phyloP scores from a whole-genome alignment of 2,888 invertebrate species.

The Thalpophila matura region DNA sequence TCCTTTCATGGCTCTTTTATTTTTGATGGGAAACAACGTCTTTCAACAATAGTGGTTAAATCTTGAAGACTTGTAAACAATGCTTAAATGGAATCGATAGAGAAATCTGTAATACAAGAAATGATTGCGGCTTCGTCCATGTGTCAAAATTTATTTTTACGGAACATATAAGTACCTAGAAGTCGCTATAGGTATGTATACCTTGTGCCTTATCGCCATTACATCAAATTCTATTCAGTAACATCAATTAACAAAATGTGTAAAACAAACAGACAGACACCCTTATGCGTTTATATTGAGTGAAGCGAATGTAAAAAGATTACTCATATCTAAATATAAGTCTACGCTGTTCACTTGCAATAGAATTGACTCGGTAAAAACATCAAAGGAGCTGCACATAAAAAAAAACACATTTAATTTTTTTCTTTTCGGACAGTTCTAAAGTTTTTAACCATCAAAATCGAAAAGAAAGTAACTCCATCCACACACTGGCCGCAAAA shows the following conservation, averaged over 20 bases:
- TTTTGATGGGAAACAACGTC: conserved; percentile 13
- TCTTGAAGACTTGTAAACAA: conserved; percentile 24
- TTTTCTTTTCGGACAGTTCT: conserved; percentile 11
- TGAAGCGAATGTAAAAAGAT: too few relatives aligned
- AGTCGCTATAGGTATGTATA: too few relatives aligned
- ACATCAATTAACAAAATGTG: too few relatives aligned
- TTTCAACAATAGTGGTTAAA: conserved; percentile 12
- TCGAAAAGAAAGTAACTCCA: conserved; percentile 50
- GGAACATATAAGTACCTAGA: too few relatives aligned
- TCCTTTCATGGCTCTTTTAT: conserved; percentile 44
- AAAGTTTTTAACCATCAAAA: conserved; percentile 43
- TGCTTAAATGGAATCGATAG: conserved; percentile 5
- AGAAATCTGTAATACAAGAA: too few relatives aligned
- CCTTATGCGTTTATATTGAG: too few relatives aligned
- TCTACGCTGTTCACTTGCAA: not conserved
- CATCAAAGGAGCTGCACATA: not conserved
- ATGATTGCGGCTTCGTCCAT: too few relatives aligned
- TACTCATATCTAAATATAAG: too few relatives aligned
- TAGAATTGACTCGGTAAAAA: not conserved
- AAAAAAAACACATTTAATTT: not conserved
- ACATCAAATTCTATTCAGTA: too few relatives aligned
- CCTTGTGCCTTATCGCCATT: too few relatives aligned
- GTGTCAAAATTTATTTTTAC: too few relatives aligned
- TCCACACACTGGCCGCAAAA: conserved; percentile 51
- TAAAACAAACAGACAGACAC: too few relatives aligned